phyloP scores from a whole-genome alignment of 2,113 vertebrate genomes.

The Poecile atricapillus region DNA sequence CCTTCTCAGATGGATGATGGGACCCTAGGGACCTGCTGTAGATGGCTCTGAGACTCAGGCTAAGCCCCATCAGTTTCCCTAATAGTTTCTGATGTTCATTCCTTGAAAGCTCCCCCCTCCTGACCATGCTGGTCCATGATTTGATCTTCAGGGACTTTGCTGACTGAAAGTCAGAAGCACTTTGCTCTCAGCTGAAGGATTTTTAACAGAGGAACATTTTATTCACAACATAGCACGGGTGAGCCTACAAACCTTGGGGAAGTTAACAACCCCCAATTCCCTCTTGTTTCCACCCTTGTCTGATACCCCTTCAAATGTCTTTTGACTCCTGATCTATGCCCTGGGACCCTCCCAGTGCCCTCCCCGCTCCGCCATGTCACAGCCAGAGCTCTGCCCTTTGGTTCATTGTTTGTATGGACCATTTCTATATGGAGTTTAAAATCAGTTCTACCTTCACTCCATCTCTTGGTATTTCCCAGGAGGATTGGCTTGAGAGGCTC shows the following conservation, averaged over 20 bases:
- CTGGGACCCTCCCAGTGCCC: not conserved
- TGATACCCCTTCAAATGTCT: not conserved
- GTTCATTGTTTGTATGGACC: not conserved
- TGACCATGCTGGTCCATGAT: fast-evolving
- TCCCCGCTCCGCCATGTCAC: not conserved
- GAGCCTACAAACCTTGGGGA: not conserved
- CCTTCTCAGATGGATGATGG: not conserved
- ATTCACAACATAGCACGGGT: not conserved
- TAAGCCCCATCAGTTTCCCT: conserved; percentile 3
- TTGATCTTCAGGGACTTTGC: not conserved
- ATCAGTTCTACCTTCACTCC: not conserved
- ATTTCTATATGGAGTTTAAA: not conserved
- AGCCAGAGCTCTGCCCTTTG: not conserved
- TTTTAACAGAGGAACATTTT: not conserved
- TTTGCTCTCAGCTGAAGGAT: not conserved
- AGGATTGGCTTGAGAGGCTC: fast-evolving
- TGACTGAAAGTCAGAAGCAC: not conserved
- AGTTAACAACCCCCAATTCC: not conserved
- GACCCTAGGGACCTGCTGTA: not conserved
- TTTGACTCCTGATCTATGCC: not conserved
- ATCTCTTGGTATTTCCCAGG: not conserved
- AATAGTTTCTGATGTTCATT: conserved; percentile 15
- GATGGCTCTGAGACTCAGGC: not conserved
- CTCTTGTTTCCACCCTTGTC: not conserved
- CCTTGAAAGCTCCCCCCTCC: not conserved